Conservation (phyloP, 2,113 vertebrate species). For the Nerophis ophidion region DNA sequence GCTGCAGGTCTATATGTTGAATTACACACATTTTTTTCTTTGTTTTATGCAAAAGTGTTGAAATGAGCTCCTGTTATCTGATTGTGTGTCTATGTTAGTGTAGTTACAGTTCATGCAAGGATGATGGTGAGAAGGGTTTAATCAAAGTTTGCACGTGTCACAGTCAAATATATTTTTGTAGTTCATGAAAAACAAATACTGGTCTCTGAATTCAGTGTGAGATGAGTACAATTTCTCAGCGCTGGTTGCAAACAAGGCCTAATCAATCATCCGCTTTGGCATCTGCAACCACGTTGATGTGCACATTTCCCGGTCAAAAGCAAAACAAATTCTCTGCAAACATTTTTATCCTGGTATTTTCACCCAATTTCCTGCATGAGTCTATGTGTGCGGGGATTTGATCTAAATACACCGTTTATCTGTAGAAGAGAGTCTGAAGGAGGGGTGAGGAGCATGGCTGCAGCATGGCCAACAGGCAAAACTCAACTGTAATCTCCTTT, state of each 20-base stretch:
- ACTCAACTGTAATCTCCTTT: constrained; percentile 45
- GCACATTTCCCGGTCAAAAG: too few relatives aligned
- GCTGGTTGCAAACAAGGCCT: constrained; percentile 1
- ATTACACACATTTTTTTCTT: neutral
- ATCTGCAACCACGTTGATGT: too few relatives aligned
- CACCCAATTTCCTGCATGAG: too few relatives aligned
- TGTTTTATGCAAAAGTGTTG: neutral
- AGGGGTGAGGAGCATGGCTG: constrained; percentile 30
- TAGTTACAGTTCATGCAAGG: neutral
- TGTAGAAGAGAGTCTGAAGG: neutral
- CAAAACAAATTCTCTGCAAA: too few relatives aligned
- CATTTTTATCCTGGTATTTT: too few relatives aligned
- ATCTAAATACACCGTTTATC: too few relatives aligned
- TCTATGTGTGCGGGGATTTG: too few relatives aligned
- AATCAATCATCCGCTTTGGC: neutral
- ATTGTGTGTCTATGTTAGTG: constrained; percentile 1
- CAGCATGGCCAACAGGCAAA: constrained; percentile 51
- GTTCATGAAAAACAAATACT: neutral
- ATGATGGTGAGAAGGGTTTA: neutral
- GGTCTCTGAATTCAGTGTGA: neutral
- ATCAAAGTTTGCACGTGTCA: neutral
- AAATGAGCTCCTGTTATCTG: constrained; percentile 5
- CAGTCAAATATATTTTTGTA: neutral
- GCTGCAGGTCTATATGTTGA: neutral
- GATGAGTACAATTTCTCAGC: neutral